Percentiles rank a stretch among this genome's conserved stretches.
Conservation (phyloP, 2,888 invertebrate species). For the Bunonema sp. region DNA sequence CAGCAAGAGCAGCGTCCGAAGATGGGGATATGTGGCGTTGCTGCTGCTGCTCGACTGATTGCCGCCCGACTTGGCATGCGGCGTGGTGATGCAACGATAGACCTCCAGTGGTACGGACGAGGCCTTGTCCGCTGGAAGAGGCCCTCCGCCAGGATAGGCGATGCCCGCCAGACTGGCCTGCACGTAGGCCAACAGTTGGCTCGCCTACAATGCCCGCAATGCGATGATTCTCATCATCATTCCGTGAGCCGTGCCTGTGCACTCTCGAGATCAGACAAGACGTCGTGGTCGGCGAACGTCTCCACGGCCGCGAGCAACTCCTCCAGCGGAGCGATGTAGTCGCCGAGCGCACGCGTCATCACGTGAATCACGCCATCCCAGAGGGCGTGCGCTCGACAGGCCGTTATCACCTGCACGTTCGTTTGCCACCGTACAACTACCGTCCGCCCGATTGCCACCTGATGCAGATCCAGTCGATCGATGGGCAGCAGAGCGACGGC, state of each 20-base stretch:
- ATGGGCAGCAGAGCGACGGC: conserved; percentile 62
- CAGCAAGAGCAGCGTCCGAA: conserved; percentile 58
- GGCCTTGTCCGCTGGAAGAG: neutral
- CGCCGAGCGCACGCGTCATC: conserved; percentile 62
- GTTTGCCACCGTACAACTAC: neutral
- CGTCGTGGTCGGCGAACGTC: conserved; percentile 14
- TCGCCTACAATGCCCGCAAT: conserved; percentile 53
- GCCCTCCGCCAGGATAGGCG: conserved; percentile 61
- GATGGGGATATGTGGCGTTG: conserved; percentile 20
- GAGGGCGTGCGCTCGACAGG: conserved; percentile 55
- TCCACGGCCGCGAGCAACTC: conserved; percentile 35
- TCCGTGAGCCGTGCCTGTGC: conserved; percentile 37
- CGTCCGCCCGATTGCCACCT: conserved; percentile 45
- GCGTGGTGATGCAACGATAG: conserved; percentile 17
- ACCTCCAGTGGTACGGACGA: conserved; percentile 6
- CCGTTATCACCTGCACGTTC: conserved; percentile 48
- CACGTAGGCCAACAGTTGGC: conserved; percentile 68
- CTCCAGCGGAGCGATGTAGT: conserved; percentile 62
- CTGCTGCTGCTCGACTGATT: neutral
- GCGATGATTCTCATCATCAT: neutral
- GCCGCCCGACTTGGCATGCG: conserved; percentile 13
- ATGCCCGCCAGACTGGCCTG: conserved; percentile 70
- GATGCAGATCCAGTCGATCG: conserved; percentile 63
- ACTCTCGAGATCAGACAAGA: conserved; percentile 47
- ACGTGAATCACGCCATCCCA: conserved; percentile 63